Evolutionary conservation across 1,140 invertebrate genomes (phyloP).

Genomic region (Drosophila albomicans): DNA sequence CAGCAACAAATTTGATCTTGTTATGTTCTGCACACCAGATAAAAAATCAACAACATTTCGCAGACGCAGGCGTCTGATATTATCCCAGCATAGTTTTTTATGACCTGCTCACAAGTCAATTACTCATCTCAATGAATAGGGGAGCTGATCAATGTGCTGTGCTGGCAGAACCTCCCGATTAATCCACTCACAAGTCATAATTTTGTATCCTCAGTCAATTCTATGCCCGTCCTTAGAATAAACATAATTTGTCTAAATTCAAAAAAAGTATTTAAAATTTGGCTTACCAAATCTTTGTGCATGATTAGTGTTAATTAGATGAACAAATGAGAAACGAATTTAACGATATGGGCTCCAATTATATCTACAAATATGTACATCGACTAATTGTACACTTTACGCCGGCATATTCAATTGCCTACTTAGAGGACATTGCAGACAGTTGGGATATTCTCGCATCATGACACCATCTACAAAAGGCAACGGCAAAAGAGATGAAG

Average conservation of each 20-base stretch:
- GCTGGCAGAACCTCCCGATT: constrained; percentile 24
- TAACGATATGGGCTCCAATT: not conserved
- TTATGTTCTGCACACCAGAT: constrained; percentile 43
- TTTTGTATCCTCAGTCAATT: constrained; percentile 29
- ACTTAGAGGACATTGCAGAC: constrained; percentile 1
- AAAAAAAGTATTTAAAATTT: too few species aligned
- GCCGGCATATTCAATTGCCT: constrained; percentile 30
- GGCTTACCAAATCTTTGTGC: too few species aligned
- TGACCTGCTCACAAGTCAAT: constrained; percentile 49
- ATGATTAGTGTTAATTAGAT: too few species aligned
- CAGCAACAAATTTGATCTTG: constrained; percentile 75
- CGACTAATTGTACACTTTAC: constrained; percentile 7
- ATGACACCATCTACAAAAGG: constrained; percentile 65
- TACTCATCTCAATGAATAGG: constrained; percentile 47
- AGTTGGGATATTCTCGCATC: constrained; percentile 50
- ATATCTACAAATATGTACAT: not conserved
- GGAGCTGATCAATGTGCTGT: constrained; percentile 23
- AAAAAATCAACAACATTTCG: constrained; percentile 12
- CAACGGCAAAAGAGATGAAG: constrained; percentile 10
- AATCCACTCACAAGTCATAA: constrained; percentile 72
- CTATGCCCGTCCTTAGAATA: not conserved
- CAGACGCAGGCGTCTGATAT: constrained; percentile 25
- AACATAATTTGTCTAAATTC: too few species aligned
- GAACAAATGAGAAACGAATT: too few species aligned
- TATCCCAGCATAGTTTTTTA: constrained; percentile 55